Evolutionary conservation across 2,888 invertebrate genomes (phyloP).

Genomic region (Phaonia tiefii): DNA sequence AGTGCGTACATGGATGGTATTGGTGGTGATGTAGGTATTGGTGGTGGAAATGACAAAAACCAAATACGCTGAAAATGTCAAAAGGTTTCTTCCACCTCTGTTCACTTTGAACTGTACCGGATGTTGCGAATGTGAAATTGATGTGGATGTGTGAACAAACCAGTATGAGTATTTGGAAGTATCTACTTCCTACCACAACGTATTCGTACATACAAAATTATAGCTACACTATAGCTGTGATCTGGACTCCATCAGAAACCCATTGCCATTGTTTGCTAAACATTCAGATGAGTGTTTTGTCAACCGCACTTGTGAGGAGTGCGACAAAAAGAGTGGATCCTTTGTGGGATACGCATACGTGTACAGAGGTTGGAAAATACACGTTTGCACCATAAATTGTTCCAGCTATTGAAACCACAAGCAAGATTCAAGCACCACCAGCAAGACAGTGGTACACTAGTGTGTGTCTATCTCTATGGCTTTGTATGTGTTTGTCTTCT

Average conservation of each 20-base stretch:
- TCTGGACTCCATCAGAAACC: neutral
- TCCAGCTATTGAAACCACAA: neutral
- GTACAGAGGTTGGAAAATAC: constrained; percentile 24
- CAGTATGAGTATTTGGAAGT: constrained; percentile 58
- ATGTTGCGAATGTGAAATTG: constrained; percentile 44
- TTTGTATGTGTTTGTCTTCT: too few species aligned
- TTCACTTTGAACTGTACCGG: constrained; percentile 32
- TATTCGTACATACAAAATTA: neutral
- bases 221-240: neutral
- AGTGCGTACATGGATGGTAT: neutral
- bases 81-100: constrained; percentile 12
- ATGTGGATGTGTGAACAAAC: constrained; percentile 46
- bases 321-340: neutral
- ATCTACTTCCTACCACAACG: constrained; percentile 14
- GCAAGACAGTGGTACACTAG: too few species aligned
- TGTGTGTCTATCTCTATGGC: too few species aligned
- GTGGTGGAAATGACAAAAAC: neutral
- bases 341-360: too few species aligned
- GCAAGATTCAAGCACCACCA: neutral
- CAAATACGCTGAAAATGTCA: constrained; percentile 46
- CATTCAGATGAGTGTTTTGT: constrained; percentile 29
- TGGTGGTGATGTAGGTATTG: too few species aligned
- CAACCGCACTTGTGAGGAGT: neutral
- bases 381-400: constrained; percentile 20
- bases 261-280: constrained; percentile 1